These are phyloP conservation scores for Ranitomeya variabilis DNA, from an alignment of 2,113 vertebrate genomes.

Conservation along the genomic window DNA sequence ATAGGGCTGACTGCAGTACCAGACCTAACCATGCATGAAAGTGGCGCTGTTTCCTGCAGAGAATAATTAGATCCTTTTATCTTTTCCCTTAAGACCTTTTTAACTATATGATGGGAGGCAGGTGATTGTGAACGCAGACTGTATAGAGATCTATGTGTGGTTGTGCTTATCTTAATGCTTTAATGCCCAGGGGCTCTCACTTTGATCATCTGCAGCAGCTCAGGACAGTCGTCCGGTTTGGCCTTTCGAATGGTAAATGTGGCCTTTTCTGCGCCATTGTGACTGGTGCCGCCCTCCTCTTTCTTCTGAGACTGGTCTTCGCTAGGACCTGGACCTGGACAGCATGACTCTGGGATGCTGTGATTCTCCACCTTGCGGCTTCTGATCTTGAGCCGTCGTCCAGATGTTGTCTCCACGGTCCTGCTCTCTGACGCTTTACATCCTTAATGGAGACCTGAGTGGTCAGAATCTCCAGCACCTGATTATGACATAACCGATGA, in stretches of 20 bases:
- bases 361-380: neutral
- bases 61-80: too few relatives aligned
- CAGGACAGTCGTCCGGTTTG: conserved; percentile 53
- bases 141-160: too few relatives aligned
- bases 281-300: neutral
- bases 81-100: too few relatives aligned
- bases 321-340: neutral
- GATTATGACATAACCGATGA: neutral
- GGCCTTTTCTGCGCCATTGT: neutral
- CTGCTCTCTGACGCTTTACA: neutral
- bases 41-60: too few relatives aligned
- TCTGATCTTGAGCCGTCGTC: neutral
- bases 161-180: too few relatives aligned
- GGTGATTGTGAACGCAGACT: neutral
- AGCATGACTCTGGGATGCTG: neutral
- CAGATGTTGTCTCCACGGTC: neutral
- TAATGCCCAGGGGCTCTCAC: conserved; percentile 47
- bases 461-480: neutral
- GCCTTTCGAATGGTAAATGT: conserved; percentile 19
- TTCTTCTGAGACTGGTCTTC: neutral
- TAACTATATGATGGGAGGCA: too few relatives aligned
- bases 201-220: conserved; percentile 64
- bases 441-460: neutral
- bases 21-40: too few relatives aligned
- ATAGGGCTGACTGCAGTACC: too few relatives aligned